Conservation (phyloP, 2,113 vertebrate genomes). For the Uria lomvia region DNA sequence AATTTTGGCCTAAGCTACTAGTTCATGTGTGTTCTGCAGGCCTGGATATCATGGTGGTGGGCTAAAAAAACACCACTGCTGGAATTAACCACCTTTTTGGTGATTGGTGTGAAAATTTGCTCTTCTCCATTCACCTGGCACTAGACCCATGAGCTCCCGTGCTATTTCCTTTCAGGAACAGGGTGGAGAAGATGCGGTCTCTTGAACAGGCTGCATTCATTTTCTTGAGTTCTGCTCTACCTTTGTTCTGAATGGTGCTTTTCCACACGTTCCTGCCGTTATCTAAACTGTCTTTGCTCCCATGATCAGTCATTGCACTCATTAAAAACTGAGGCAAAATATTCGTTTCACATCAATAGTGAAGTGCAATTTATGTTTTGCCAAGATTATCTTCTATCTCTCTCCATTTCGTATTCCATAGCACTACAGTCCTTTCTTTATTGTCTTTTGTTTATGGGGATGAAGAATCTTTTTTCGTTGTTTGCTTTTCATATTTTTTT, state of each 20-base stretch:
- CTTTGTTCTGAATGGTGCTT: not conserved
- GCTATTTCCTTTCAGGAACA: not conserved
- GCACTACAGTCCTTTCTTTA: not conserved
- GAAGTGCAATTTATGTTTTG: not conserved
- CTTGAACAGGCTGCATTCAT: not conserved
- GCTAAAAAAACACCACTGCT: not conserved
- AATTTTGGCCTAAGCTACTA: not conserved
- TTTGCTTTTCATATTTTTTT: not conserved
- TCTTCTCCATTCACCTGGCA: not conserved
- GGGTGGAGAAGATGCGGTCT: not conserved
- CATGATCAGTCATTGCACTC: not conserved
- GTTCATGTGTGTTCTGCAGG: not conserved
- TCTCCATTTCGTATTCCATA: not conserved
- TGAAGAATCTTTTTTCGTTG: not conserved
- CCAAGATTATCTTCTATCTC: not conserved
- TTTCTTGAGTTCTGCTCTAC: not conserved
- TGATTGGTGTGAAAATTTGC: not conserved
- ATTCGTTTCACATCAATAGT: not conserved
- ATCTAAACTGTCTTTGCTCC: not conserved
- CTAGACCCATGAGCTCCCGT: not conserved
- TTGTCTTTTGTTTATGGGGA: not conserved
- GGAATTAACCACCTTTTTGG: not conserved
- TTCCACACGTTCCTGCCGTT: not conserved
- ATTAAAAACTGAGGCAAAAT: not conserved
- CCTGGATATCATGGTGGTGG: not conserved